Evolutionary conservation across 2,113 vertebrate species (phyloP).

Genomic region (Melozone crissalis): DNA sequence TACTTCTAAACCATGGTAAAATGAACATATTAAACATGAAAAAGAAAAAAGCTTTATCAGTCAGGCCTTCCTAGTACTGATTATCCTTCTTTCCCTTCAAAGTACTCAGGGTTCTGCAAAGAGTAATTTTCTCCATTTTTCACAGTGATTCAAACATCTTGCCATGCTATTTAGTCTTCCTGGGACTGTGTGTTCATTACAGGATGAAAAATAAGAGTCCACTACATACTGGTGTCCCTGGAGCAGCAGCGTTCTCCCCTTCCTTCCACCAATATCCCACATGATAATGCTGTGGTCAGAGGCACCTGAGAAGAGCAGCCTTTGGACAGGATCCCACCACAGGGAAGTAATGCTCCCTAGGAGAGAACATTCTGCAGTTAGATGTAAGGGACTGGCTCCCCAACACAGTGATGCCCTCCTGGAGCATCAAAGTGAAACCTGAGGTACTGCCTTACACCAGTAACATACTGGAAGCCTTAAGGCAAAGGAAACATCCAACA

Average conservation of each 20-base stretch:
- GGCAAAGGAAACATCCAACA: not conserved
- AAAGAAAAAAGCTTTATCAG: not conserved
- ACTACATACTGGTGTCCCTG: slow-evolving; percentile 94
- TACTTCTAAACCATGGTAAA: not conserved
- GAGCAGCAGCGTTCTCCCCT: slow-evolving; percentile 88
- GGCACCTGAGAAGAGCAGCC: slow-evolving; percentile 94
- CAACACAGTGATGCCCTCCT: not conserved
- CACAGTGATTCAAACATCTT: not conserved
- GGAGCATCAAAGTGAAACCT: not conserved
- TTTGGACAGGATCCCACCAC: slow-evolving; percentile 94
- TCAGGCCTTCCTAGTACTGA: not conserved
- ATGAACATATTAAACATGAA: not conserved
- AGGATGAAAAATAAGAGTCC: not conserved
- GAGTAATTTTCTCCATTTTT: not conserved
- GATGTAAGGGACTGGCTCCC: not conserved
- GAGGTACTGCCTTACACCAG: not conserved
- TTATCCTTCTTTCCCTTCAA: not conserved
- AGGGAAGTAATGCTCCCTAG: slow-evolving; percentile 87
- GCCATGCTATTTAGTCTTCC: not conserved
- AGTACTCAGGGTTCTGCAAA: not conserved
- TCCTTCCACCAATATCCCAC: slow-evolving; percentile 97
- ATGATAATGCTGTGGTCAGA: slow-evolving; percentile 97
- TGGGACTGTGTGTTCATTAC: not conserved
- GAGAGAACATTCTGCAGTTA: slow-evolving; percentile 10
- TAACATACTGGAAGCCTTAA: not conserved